Evolutionary conservation across 2,797 vertebrate species (phyloP), one percentile per base, ranked within the genome.

Genomic region (Periparus ater): DNA sequence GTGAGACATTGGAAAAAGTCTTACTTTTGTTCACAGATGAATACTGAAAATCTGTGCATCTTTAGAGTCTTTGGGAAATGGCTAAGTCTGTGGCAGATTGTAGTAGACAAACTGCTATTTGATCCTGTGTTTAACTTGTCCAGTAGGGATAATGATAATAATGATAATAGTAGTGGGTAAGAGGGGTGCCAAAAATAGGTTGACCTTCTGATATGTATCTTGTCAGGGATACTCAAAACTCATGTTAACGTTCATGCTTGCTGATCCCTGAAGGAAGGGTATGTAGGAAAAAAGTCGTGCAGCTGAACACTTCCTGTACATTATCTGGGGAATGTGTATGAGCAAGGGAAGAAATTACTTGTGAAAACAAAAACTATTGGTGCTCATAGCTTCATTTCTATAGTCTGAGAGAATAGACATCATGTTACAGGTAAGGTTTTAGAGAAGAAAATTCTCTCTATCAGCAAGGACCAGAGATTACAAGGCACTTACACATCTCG

Each of bases 381-480:
- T 34, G 62, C 79, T 61, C 53, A 75, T 13, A 45, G 38, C 30
- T 73, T 67, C 2, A 38, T 86, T 88, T 87, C 10, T 70, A 32
- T 30, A 26, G 58, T 32, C 40, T 45, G 54, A 67, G 32, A 80
- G 13, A 87, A 83, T 3, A 83, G 40, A 40, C 16, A 83, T 90
- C 6, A 17, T 73, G 60, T 85, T 67, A 66, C 23, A 72, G 68
- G 16, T 58, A 74, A 76, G 73, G n/a, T 61, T 67, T 73, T 9
- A 50, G 15, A 76, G 54, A 83, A 85, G 25, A 74, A 57, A 80
- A 80, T 51, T 13, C 21, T 71, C 22, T 76, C 12, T 88, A 68
- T 89, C 58, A 91, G 57, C 36, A 38, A 81, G 85, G 7, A 40
- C 36, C 60, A 90, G 68, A 95, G 91, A 83, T 93, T 82, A 68